Evolutionary conservation across 2,888 invertebrate species (phyloP), one percentile per base, ranked within the genome.

Genomic region (Eilema sororculum): DNA sequence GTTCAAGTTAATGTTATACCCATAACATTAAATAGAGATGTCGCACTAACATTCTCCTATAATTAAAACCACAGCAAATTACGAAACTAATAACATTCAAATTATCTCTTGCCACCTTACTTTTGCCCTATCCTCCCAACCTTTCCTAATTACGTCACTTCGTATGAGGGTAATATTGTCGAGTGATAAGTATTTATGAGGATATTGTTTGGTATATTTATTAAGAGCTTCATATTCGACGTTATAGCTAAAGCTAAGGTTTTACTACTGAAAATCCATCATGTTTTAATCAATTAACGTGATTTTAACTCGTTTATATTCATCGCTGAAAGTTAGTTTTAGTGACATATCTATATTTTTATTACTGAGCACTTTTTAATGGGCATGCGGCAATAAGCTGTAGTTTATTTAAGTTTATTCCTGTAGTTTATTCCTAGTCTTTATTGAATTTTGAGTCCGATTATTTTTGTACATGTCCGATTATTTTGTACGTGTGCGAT

Each of bases 61-160:
- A 71, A 78, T 77, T 71, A 74, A 68, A 75, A 72, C 72, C 68
- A 22, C 67, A 68, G n/a, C 57, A 66, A 68, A 74, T 74, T 62
- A 22, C 33, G 61, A 63, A 72, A 41, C 12, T 72, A 70, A 72
- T 74, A 76, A 71, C 68, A 65, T 69, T 71, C 56, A 61, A 74
- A 77, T 71, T 67, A 69, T 75, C 68, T 70, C 30, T 61, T 65
- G 65, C 70, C 20, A 67, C 60, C 28, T 25, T 25, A 33, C 28
- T 60, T 56, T 22, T 62, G 24, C 65, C 62, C 52, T 56, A 37
- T 56, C n/a, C 60, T 60, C 65, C 41, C 58, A 12, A 61, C 67
- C 57, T 77, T 6, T 59, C 67, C 62, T 75, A 63, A 76, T 79
- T 65, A 68, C 52, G n/a, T 57, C 57, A 61, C 64, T 71, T 70